These are phyloP conservation scores for Trachurus trachurus DNA, from an alignment of 2,797 vertebrate species.

Conservation along the genomic window DNA sequence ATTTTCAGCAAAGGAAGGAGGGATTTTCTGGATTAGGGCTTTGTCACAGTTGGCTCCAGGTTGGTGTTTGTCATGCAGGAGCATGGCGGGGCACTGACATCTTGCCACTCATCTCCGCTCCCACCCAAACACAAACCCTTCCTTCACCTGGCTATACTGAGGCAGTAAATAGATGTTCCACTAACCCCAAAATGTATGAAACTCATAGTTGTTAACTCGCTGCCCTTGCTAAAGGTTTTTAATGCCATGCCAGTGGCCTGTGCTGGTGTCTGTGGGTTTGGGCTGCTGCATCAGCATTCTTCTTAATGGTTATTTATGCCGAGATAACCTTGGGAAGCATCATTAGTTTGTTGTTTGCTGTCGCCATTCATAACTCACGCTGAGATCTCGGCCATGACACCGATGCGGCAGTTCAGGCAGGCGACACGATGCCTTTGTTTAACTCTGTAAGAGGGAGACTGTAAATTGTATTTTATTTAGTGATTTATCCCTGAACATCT, in stretches of 20 bases:
- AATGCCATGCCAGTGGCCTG: slow-evolving; percentile 38
- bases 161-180: slow-evolving; percentile 50
- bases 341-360: slow-evolving; percentile 79
- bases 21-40: slow-evolving; percentile 86
- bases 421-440: slow-evolving; percentile 49
- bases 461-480: slow-evolving; percentile 49
- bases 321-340: slow-evolving; percentile 78
- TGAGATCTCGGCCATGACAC: slow-evolving; percentile 63
- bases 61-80: slow-evolving; percentile 88
- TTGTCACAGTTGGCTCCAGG: slow-evolving; percentile 86
- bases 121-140: slow-evolving; percentile 57
- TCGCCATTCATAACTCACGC: slow-evolving; percentile 67
- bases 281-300: slow-evolving; percentile 67
- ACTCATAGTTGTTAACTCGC: slow-evolving; percentile 49
- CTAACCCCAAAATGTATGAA: slow-evolving; percentile 51
- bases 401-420: slow-evolving; percentile 49
- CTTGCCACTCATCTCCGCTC: slow-evolving; percentile 51
- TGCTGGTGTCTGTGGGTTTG: slow-evolving; percentile 55
- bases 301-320: slow-evolving; percentile 78
- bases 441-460: no score
- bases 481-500: slow-evolving; percentile 35
- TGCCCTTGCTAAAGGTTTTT: slow-evolving; percentile 62
- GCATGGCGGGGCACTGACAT: slow-evolving; percentile 72
- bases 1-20: slow-evolving; percentile 84
- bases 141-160: slow-evolving; percentile 57